phyloP scores from a whole-genome alignment of 2,888 invertebrate genomes.

The Hofmannophila pseudospretella region DNA sequence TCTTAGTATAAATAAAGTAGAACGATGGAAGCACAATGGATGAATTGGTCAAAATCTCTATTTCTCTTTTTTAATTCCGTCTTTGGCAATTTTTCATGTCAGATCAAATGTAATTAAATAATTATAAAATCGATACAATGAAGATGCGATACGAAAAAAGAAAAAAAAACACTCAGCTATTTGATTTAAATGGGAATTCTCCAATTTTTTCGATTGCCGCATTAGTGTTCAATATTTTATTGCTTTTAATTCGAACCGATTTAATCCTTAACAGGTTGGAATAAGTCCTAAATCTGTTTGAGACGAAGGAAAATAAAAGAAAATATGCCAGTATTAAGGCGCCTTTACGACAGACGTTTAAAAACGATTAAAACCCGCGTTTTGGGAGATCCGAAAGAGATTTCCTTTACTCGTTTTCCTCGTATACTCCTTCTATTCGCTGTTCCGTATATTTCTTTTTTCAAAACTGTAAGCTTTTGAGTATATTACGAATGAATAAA shows the following conservation, averaged over 20 bases:
- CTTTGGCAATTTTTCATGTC: no score
- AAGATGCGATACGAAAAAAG: no score
- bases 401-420: slow-evolving; percentile 19
- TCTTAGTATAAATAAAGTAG: no score
- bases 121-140: no score
- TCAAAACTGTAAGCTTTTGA: background rate
- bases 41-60: no score
- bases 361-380: slow-evolving; percentile 36
- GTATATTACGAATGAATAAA: no score
- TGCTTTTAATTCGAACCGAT: background rate
- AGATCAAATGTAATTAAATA: no score
- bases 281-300: background rate
- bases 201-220: background rate
- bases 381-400: slow-evolving; percentile 25
- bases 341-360: slow-evolving; percentile 26
- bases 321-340: slow-evolving; percentile 13
- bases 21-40: no score
- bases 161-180: no score
- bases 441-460: slow-evolving; percentile 10
- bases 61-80: no score
- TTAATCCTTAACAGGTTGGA: background rate
- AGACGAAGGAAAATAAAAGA: background rate
- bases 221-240: background rate
- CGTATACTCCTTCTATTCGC: slow-evolving; percentile 6
- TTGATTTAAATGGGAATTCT: no score